These are phyloP conservation scores for Nyctalus aviator DNA, from an alignment of 2,797 vertebrate species.

Conservation along the genomic window DNA sequence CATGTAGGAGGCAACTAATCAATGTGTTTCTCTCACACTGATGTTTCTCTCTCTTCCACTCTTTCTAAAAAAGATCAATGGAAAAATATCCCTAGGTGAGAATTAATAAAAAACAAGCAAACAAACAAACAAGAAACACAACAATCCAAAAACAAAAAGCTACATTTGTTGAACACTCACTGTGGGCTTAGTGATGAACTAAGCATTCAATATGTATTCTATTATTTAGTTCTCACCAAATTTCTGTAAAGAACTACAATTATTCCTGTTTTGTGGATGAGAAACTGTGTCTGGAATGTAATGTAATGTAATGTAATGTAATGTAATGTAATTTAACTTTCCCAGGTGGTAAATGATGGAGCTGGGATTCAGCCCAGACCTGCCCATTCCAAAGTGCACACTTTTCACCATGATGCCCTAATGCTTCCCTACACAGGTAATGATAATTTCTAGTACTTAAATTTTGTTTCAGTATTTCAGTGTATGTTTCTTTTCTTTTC, in stretches of 20 bases:
- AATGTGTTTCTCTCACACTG: no score
- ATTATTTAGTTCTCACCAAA: conserved; percentile 29
- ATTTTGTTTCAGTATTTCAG: not conserved
- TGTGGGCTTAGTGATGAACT: not conserved
- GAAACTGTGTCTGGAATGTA: not conserved
- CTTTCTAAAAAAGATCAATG: no score
- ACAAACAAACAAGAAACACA: no score
- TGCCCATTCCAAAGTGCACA: not conserved
- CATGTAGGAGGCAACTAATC: no score
- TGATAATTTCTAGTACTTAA: not conserved
- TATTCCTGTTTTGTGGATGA: not conserved
- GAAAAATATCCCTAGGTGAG: no score
- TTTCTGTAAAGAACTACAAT: not conserved
- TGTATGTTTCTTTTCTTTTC: not conserved
- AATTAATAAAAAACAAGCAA: no score
- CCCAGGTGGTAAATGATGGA: not conserved
- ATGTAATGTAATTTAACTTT: not conserved
- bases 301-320: not conserved
- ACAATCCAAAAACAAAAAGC: not conserved
- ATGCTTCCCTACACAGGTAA: not conserved
- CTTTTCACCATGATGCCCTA: not conserved
- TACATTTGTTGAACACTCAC: not conserved
- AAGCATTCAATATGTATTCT: not conserved
- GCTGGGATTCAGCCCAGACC: not conserved
- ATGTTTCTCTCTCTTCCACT: no score